Evolutionary conservation across 2,797 vertebrate genomes (phyloP), one percentile per base, ranked within the genome.

Genomic region (Gastrophryne carolinensis): DNA sequence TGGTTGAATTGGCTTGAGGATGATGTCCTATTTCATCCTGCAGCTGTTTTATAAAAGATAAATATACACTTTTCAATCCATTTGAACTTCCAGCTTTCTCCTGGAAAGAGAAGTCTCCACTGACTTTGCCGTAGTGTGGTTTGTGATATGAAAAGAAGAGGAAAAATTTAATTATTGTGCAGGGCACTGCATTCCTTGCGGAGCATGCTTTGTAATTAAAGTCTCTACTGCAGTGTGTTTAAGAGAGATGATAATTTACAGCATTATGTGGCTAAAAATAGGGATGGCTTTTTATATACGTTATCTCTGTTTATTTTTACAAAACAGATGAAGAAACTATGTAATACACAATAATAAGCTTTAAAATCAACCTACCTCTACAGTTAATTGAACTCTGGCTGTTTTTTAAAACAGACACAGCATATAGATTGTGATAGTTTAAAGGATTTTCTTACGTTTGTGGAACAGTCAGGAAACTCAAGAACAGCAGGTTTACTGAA

Each of bases 1-100:
- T 9, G 37, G 21, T 27, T 32, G 7, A 2, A n/a, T 12, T 41
- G 72, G 15, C 21, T 44, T 23, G 57, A 58, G 21, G 37, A 49
- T 58, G 53, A 54, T 50, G 23, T 39, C 34, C 26, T 32, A 32
- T 74, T 66, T 54, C 27, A 29, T 21, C 49, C 54, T 41, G 10
- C 66, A 70, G 34, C 58, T 76, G 74, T 70, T 76, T 62, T 35
- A 35, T 56, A 34, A 62, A 34, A 62, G 74, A 76, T 76, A 70
- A 63, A 34, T 3, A 50, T 49, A 30, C 57, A 37, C 26, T 15
- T 69, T 21, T n/a, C 49, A 63, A 24, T 70, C 23, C n/a, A 35
- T 37, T 52, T 58, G n/a, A 61, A 50, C 47, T 75, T 49, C 15
- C 66, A 47, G 52, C 26, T 53, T 50, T 49, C 56, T 67, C 60